Evolutionary conservation across 2,797 vertebrate species (phyloP).

Genomic region (Eospalax fontanierii): DNA sequence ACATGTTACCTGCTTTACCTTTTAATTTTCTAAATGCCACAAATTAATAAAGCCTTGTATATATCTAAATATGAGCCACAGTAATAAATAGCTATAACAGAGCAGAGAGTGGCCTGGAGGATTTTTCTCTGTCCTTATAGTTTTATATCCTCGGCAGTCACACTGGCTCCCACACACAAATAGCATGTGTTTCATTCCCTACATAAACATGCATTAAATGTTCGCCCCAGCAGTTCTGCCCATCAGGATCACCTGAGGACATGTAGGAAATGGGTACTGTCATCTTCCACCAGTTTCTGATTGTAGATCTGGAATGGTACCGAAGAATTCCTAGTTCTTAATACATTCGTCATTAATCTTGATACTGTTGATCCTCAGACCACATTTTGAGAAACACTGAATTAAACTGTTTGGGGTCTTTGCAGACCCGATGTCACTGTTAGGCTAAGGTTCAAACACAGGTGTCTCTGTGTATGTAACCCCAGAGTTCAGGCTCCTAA

Average conservation of each 20-base stretch:
- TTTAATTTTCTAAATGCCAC: constrained; percentile 40
- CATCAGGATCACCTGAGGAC: background rate
- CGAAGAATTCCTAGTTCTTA: background rate
- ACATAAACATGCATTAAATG: constrained; percentile 38
- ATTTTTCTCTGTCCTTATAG: constrained; percentile 47
- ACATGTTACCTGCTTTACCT: background rate
- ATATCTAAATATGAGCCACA: constrained; percentile 45
- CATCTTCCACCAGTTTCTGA: constrained; percentile 2
- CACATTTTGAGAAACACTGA: background rate
- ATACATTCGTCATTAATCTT: background rate
- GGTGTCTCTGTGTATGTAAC: background rate
- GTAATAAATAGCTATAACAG: constrained; percentile 8
- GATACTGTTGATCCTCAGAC: background rate
- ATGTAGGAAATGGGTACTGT: background rate
- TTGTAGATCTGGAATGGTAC: background rate
- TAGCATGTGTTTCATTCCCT: background rate
- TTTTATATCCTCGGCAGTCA: background rate
- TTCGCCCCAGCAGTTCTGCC: background rate
- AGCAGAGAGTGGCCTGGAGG: background rate
- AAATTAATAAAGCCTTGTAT: background rate
- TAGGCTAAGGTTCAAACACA: background rate
- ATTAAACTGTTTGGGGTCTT: background rate
- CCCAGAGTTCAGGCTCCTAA: background rate
- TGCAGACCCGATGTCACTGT: background rate
- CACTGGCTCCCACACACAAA: background rate